phyloP scores from a whole-genome alignment of 2,888 invertebrate species.

The Heliconius hortense region DNA sequence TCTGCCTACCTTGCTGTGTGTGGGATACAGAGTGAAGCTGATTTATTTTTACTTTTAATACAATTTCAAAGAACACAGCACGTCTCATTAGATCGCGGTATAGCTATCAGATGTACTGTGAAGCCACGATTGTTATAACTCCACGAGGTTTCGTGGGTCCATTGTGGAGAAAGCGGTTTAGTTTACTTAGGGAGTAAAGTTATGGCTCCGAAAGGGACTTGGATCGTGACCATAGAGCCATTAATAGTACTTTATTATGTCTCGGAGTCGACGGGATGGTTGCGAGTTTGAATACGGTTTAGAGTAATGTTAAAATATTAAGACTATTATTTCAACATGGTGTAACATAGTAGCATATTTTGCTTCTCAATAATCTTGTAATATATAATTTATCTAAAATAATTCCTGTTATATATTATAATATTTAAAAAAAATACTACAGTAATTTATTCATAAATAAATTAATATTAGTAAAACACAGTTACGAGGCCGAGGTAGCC shows the following conservation, averaged over 20 bases:
- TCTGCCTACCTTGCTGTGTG: too few species aligned
- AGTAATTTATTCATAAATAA: too few species aligned
- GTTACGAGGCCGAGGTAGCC: too few species aligned
- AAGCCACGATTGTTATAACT: constrained; percentile 41
- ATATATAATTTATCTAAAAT: not conserved
- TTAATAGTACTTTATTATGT: not conserved
- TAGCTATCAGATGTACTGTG: constrained; percentile 42
- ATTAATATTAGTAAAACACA: too few species aligned
- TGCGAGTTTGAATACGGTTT: too few species aligned
- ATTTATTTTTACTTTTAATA: not conserved
- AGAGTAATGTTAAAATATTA: too few species aligned
- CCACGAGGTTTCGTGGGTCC: constrained; percentile 36
- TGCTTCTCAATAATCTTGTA: not conserved
- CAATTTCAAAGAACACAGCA: constrained; percentile 33
- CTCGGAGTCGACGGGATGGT: too few species aligned
- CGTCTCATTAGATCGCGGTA: constrained; percentile 43
- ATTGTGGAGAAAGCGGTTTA: constrained; percentile 31
- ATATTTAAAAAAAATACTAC: not conserved
- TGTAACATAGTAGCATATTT: not conserved
- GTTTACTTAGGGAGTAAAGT: constrained; percentile 9
- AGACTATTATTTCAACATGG: not conserved
- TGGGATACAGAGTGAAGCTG: too few species aligned
- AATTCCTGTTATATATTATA: not conserved
- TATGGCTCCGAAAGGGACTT: not conserved
- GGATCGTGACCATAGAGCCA: constrained; percentile 14